phyloP scores from a whole-genome alignment of 2,797 vertebrate genomes.

The Delichon dasypus region DNA sequence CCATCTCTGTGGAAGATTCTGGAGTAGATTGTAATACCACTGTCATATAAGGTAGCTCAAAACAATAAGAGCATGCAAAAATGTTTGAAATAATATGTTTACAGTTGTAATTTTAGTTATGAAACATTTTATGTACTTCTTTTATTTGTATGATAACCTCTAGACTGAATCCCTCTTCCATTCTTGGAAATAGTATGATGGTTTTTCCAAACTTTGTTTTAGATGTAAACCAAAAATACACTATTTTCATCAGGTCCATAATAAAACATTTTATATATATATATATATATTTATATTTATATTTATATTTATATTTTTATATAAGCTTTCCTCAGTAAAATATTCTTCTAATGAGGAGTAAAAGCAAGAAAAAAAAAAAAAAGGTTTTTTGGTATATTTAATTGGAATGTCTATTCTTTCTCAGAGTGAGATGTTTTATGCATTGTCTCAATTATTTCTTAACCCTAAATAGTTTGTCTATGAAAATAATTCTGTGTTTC shows the following conservation, averaged over 20 bases:
- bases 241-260: not conserved
- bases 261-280: not conserved
- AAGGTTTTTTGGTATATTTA: not conserved
- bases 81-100: not conserved
- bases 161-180: not conserved
- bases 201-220: not conserved
- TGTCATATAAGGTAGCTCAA: constrained; percentile 14
- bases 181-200: not conserved
- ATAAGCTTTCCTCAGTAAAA: not conserved
- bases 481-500: not conserved
- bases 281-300: not conserved
- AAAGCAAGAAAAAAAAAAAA: not conserved
- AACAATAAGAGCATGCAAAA: not conserved
- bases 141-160: not conserved
- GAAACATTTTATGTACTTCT: not conserved
- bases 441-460: not conserved
- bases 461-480: not conserved
- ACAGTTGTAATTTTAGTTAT: not conserved
- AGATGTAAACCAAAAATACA: not conserved
- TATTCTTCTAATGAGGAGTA: not conserved
- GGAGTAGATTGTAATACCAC: constrained; percentile 3
- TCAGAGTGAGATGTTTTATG: not conserved
- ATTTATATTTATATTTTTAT: no score
- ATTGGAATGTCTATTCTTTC: not conserved
- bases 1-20: not conserved